Evolutionary conservation across 2,113 vertebrate species (phyloP).

Genomic region (Thalassarche chlororhynchos): DNA sequence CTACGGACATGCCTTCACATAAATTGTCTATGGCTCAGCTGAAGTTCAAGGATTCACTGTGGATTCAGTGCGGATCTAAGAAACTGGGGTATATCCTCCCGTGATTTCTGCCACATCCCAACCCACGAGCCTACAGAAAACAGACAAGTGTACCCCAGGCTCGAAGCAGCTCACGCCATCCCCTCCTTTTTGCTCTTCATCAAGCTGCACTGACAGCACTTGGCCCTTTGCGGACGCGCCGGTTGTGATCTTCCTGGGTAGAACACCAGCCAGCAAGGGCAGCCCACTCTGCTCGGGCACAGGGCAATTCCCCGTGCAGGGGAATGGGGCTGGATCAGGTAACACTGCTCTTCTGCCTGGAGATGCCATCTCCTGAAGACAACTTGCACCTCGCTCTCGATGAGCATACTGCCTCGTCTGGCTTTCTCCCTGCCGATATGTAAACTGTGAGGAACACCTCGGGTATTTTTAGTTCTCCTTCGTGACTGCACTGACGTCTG

Average conservation of each 20-base stretch:
- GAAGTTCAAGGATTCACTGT: neutral
- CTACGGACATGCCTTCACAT: neutral
- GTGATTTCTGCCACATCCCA: neutral
- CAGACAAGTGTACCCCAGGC: neutral
- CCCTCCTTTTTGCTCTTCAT: neutral
- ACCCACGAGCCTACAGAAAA: neutral
- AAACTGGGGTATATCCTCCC: neutral
- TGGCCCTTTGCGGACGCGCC: neutral
- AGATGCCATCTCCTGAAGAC: neutral
- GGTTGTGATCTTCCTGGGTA: neutral
- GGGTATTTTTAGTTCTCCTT: neutral
- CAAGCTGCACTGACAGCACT: neutral
- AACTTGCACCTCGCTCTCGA: neutral
- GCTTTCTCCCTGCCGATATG: neutral
- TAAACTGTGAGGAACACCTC: neutral
- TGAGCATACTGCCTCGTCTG: neutral
- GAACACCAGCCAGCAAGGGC: accelerated
- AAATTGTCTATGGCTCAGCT: neutral
- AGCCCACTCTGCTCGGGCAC: accelerated
- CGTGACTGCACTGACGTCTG: neutral
- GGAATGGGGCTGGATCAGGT: neutral
- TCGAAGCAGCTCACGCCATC: accelerated
- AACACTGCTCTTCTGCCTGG: neutral
- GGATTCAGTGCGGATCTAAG: neutral
- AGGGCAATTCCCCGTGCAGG: neutral